These are phyloP conservation scores for Salvelinus alpinus DNA, from an alignment of 2,113 vertebrate species.

Conservation along the genomic window DNA sequence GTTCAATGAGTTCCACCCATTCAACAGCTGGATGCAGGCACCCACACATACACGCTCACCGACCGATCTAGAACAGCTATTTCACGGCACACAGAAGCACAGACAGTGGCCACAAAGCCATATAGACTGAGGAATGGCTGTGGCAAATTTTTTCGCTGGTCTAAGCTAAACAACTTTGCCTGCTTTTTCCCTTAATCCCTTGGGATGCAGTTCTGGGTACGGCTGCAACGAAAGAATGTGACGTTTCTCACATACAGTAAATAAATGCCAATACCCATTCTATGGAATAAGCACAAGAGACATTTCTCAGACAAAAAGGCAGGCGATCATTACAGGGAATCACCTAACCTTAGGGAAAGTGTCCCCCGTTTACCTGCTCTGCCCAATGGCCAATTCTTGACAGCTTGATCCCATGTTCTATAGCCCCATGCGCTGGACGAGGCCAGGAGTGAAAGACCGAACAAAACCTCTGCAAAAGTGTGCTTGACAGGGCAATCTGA, in stretches of 20 bases:
- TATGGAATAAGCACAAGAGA: neutral
- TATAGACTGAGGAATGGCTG: conserved; percentile 10
- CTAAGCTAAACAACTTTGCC: conserved; percentile 12
- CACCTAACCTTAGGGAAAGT: conserved; percentile 1
- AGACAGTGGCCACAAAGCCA: conserved; percentile 30
- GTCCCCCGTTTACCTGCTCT: neutral
- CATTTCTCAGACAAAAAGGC: neutral
- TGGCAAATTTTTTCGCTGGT: conserved; percentile 25
- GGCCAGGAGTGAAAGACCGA: conserved; percentile 16
- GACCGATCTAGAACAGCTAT: conserved; percentile 36
- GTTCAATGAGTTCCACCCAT: conserved; percentile 19
- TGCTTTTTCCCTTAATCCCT: neutral
- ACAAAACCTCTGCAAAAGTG: conserved; percentile 40
- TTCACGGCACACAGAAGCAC: conserved; percentile 47
- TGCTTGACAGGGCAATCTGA: conserved; percentile 46
- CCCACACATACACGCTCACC: conserved; percentile 35
- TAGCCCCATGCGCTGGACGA: conserved; percentile 8
- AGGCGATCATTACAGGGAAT: neutral
- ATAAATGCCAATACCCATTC: no score
- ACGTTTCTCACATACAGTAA: no score
- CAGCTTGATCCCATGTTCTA: conserved; percentile 10
- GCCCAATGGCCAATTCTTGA: conserved; percentile 5
- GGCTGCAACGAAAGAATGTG: neutral
- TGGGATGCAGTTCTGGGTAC: neutral
- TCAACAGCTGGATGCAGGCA: conserved; percentile 1